Evolutionary conservation across 2,797 vertebrate species (phyloP), one percentile per base, ranked within the genome.

Genomic region (Botia almorhae): DNA sequence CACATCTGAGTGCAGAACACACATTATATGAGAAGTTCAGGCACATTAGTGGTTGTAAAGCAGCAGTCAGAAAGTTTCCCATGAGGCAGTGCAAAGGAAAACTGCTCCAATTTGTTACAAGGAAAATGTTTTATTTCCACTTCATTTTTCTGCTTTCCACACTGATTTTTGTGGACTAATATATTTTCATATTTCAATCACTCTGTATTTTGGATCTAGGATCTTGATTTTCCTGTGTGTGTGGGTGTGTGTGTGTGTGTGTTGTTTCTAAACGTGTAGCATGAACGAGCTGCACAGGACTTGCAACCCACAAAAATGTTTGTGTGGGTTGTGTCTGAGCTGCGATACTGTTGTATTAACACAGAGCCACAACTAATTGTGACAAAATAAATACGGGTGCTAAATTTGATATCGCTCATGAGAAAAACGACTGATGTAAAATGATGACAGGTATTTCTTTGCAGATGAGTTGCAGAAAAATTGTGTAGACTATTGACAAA

Each of bases 251-350:
- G 33, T 33, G 33, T 4, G 60, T 64, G 55, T 69, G 21, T 77
- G 71, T 77, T 43, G 61, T 55, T 84, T 80, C 56, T 76, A 78
- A 81, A 48, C 12, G 7, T 55, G 67, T 26, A 77, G 68, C n/a
- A 77, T 55, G 74, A 81, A 68, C 78, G 48, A 56, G 19, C 80
- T 76, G 77, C 76, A 76, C 85, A 78, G 72, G 19, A 56, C 64
- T 78, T 68, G 74, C 69, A 85, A 50, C 43, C 85, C 85, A 83
- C 83, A 87, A 75, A 80, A 82, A 87, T 83, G 83, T 69, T 85
- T 74, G 71, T 80, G 83, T 85, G 83, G 80, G 74, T 80, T 85
- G 72, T 33, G 74, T 74, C 63, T 61, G 74, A 76, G 80, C 78
- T 69, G 50, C 58, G 78, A 83, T 69, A 81, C 79, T 73, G 75